phyloP scores from a whole-genome alignment of 2,113 vertebrate genomes.

The Leptobrachium leishanense region DNA sequence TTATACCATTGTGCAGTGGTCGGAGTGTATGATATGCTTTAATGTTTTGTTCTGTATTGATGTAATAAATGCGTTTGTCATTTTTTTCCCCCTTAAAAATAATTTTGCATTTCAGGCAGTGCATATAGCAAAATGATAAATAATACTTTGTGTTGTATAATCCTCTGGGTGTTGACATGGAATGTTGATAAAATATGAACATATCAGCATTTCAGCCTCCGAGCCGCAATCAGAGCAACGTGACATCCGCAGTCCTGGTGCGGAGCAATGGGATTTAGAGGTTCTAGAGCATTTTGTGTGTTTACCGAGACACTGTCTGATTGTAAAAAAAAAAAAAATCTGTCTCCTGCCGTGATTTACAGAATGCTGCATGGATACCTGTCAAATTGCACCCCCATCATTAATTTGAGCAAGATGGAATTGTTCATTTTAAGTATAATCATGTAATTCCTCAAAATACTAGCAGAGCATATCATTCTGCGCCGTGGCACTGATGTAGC shows the following conservation, averaged over 20 bases:
- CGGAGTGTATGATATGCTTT: too few relatives aligned
- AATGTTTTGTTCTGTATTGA: too few relatives aligned
- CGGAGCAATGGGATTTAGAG: conserved; percentile 51
- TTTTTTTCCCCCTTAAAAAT: too few relatives aligned
- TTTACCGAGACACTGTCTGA: conserved; percentile 60
- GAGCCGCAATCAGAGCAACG: conserved; percentile 50
- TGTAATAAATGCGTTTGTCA: too few relatives aligned
- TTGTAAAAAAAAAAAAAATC: conserved; percentile 58
- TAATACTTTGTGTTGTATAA: not conserved
- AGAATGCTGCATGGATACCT: conserved; percentile 70
- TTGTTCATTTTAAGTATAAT: conserved; percentile 93
- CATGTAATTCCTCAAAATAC: conserved; percentile 91
- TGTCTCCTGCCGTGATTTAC: conserved; percentile 73
- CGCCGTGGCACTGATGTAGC: conserved; percentile 76
- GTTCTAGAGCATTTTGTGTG: conserved; percentile 45
- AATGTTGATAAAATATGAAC: conserved; percentile 7
- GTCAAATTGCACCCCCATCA: conserved; percentile 74
- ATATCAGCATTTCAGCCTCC: not conserved
- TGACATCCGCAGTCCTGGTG: conserved; percentile 43
- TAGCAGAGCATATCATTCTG: conserved; percentile 78
- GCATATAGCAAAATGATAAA: not conserved
- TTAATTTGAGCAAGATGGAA: conserved; percentile 84
- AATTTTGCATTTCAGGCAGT: too few relatives aligned
- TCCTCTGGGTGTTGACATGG: not conserved
- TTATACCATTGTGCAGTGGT: too few relatives aligned